phyloP scores from a whole-genome alignment of 1,140 invertebrate genomes.

The Zaprionus nigranus region DNA sequence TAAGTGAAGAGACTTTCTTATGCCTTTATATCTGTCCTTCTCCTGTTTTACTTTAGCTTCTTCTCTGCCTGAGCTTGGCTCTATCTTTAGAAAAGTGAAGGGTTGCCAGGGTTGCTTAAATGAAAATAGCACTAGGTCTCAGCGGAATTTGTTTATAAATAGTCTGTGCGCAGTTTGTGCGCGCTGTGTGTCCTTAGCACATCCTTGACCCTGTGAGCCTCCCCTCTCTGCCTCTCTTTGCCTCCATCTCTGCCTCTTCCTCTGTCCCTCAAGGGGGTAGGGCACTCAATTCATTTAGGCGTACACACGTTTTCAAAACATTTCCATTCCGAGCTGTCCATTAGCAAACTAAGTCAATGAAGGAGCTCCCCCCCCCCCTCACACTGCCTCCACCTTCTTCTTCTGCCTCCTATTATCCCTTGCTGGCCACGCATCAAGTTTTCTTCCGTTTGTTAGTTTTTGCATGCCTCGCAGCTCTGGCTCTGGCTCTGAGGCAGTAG shows the following conservation, averaged over 20 bases:
- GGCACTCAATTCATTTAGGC: slow-evolving; percentile 7
- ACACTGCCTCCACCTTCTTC: not conserved
- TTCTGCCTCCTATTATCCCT: slow-evolving; percentile 10
- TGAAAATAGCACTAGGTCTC: not conserved
- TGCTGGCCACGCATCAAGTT: slow-evolving; percentile 18
- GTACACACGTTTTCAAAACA: slow-evolving; percentile 10
- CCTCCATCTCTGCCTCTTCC: not conserved
- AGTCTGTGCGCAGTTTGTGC: not conserved
- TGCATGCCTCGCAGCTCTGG: slow-evolving; percentile 33
- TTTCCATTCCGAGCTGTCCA: slow-evolving; percentile 12
- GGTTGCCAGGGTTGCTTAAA: not conserved
- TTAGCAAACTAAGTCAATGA: slow-evolving; percentile 15
- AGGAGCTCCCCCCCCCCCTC: no score
- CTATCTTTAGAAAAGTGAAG: not conserved
- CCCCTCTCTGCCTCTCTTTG: not conserved
- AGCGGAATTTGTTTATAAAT: slow-evolving; percentile 7
- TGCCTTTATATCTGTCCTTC: no score
- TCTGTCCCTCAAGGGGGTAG: not conserved
- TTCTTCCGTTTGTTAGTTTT: slow-evolving; percentile 59
- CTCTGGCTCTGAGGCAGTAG: not conserved
- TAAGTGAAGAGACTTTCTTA: no score
- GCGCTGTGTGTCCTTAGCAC: not conserved
- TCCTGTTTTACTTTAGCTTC: no score
- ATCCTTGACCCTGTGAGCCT: slow-evolving; percentile 2
- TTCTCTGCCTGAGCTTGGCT: not conserved